Evolutionary conservation across 2,888 invertebrate species (phyloP).

Genomic region (Amphipyra tragopoginis): DNA sequence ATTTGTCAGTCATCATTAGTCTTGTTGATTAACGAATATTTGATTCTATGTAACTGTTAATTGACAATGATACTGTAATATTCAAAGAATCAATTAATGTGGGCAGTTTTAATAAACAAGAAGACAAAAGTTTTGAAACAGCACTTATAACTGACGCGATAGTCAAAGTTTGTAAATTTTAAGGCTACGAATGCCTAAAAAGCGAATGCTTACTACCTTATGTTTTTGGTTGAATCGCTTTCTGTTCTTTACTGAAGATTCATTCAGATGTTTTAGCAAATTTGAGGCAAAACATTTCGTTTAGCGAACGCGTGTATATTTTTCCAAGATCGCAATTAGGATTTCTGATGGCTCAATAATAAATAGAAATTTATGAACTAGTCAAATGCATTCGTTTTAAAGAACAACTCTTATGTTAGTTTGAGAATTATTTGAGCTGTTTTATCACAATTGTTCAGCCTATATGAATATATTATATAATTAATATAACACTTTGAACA

Average conservation of each 20-base stretch:
- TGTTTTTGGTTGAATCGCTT: slow-evolving; percentile 22
- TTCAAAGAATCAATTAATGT: slow-evolving; percentile 14
- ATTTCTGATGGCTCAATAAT: slow-evolving; percentile 69
- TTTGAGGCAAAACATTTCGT: slow-evolving; percentile 28
- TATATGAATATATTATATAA: slow-evolving; percentile 36
- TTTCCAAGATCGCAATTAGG: slow-evolving; percentile 52
- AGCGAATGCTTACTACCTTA: slow-evolving; percentile 24
- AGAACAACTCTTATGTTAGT: slow-evolving; percentile 51
- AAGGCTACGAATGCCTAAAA: slow-evolving; percentile 28
- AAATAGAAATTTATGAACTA: slow-evolving; percentile 57
- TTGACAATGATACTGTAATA: slow-evolving; percentile 24
- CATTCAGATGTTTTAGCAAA: slow-evolving; percentile 25
- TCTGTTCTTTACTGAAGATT: slow-evolving; percentile 26
- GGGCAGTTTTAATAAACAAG: slow-evolving; percentile 15
- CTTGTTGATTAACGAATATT: slow-evolving; percentile 28
- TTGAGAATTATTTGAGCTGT: slow-evolving; percentile 40
- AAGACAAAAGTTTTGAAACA: slow-evolving; percentile 34
- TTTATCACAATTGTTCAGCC: slow-evolving; percentile 41
- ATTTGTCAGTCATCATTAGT: slow-evolving; percentile 26
- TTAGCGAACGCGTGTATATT: slow-evolving; percentile 44
- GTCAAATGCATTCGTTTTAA: slow-evolving; percentile 55
- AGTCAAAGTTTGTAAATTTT: slow-evolving; percentile 26
- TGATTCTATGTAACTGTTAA: slow-evolving; percentile 27
- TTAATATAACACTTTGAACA: slow-evolving; percentile 47
- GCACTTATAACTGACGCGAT: slow-evolving; percentile 52